These are phyloP conservation scores for Thalassophryne amazonica DNA, from an alignment of 2,797 vertebrate genomes.

Conservation along the genomic window DNA sequence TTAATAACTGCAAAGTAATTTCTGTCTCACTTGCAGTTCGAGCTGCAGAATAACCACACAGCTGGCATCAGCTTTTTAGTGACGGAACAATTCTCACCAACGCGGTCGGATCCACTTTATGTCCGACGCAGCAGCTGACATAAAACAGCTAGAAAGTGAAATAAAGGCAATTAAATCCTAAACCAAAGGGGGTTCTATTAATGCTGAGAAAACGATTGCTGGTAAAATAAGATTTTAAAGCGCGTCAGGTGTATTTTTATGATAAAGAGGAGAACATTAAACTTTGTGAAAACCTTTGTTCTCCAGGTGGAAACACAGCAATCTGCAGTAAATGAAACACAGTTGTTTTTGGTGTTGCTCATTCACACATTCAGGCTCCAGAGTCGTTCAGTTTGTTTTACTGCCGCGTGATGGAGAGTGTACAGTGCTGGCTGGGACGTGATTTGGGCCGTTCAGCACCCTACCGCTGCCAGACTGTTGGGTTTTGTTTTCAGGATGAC, in stretches of 20 bases:
- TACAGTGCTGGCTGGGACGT: background rate
- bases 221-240: too few species aligned
- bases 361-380: slow-evolving; percentile 9
- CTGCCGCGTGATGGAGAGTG: slow-evolving; percentile 7
- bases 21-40: too few species aligned
- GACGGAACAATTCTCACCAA: too few species aligned
- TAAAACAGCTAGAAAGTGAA: background rate
- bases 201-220: background rate
- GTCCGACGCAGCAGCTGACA: background rate
- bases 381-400: slow-evolving; percentile 38
- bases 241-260: too few species aligned
- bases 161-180: slow-evolving; percentile 1
- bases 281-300: background rate
- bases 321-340: background rate
- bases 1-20: too few species aligned
- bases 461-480: slow-evolving; percentile 17
- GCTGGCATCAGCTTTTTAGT: too few species aligned
- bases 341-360: background rate
- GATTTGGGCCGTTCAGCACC: slow-evolving; percentile 1
- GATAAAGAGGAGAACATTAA: background rate
- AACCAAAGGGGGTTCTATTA: background rate
- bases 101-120: background rate
- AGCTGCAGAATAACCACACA: too few species aligned
- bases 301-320: background rate
- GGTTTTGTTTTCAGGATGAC: slow-evolving; percentile 16